Evolutionary conservation across 2,797 vertebrate species (phyloP), one percentile per base, ranked within the genome.

Genomic region (Lepus townsendii): DNA sequence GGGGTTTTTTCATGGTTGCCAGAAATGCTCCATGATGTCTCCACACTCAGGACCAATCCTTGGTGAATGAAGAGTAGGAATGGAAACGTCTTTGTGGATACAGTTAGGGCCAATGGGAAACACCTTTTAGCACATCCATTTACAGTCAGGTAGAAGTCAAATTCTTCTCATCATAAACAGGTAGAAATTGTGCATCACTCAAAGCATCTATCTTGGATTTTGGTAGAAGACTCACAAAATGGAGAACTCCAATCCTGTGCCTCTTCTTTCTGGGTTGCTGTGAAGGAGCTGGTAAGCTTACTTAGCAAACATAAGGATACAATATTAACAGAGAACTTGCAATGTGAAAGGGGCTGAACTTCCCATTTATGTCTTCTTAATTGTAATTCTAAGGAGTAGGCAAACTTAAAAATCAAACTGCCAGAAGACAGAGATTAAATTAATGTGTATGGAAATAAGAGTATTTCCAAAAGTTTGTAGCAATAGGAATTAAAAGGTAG

Each of bases 191-290:
- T 26, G 79, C 13, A 7, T 2, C 57, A 30, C 0, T 0, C 11
- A 3, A 11, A 0, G 12, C 52, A n/a, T 1, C 10, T 4, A 4
- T 47, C 26, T 7, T 72, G 27, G 26, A 62, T 30, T 8, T 2
- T 3, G 6, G 0, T 1, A 30, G 22, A 38, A 5, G 17, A 3
- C 4, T 88, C 13, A 63, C 7, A 4, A 3, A 19, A 42, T 2
- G n/a, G 1, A 17, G 6, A 9, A 30, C 1, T 54, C 14, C 5
- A 24, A 1, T 14, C 7, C 12, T 50, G 4, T 1, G 7, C 3
- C 9, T 10, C 26, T 76, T 52, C 1, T 2, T 2, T 32, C 22
- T 22, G 24, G 27, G 19, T 52, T 35, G 85, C 85, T 52, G 22
- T 52, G 35, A 65, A 76, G n/a, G 4, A 75, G 1, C 5, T 9